Conservation (phyloP, 2,797 vertebrate species). For the Brachyalestes nurse region DNA sequence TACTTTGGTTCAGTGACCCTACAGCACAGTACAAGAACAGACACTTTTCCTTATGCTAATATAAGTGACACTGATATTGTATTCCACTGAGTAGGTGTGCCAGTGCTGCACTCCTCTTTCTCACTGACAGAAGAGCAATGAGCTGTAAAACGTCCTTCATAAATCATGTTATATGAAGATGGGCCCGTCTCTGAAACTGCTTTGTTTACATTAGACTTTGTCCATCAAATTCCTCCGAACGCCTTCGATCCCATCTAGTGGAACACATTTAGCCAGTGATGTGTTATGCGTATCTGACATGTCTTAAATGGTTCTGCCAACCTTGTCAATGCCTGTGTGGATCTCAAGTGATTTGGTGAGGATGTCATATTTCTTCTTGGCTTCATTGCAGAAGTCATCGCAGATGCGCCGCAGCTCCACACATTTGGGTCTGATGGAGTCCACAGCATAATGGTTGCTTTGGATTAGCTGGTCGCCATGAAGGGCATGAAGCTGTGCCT, state of each 20-base stretch:
- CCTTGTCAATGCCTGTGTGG: conserved; percentile 88
- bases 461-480: conserved; percentile 94
- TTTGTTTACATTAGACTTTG: conserved; percentile 3
- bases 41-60: not conserved
- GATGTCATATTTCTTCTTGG: conserved; percentile 87
- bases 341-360: conserved; percentile 89
- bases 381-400: conserved; percentile 91
- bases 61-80: not conserved
- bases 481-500: conserved; percentile 87
- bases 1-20: not conserved
- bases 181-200: not conserved
- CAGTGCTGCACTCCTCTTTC: not conserved
- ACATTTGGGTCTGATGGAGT: conserved; percentile 92
- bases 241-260: not conserved
- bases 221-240: not conserved
- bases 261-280: not conserved
- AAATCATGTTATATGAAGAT: conserved; percentile 16
- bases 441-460: conserved; percentile 90
- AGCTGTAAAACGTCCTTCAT: conserved; percentile 11
- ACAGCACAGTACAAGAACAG: not conserved
- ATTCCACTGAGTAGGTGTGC: not conserved
- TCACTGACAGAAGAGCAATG: not conserved
- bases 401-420: conserved; percentile 90
- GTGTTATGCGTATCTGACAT: not conserved
- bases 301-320: conserved; percentile 58